A percentile compares a stretch with the other conserved stretches of the same genome.
Conservation (phyloP, 2,797 vertebrate species). For the Gallirallus australis region DNA sequence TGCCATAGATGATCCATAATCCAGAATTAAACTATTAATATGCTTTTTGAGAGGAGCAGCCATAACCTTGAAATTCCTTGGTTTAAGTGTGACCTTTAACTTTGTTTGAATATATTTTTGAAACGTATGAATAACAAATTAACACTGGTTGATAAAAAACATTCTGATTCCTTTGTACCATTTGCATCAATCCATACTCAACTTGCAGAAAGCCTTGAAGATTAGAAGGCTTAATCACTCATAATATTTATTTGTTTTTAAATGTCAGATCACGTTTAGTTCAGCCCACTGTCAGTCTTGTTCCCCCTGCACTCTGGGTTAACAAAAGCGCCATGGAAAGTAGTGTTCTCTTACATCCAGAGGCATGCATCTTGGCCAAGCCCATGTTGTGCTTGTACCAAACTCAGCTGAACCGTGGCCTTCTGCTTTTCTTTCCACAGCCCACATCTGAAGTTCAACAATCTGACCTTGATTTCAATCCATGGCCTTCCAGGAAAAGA, state of each 20-base stretch:
- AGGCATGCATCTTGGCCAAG: neutral
- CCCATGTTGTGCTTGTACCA: neutral
- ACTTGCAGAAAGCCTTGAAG: slow-evolving; percentile 74
- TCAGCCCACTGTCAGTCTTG: slow-evolving; percentile 57
- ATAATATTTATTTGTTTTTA: slow-evolving; percentile 78
- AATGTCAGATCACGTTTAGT: slow-evolving; percentile 75
- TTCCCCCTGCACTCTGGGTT: fast-evolving
- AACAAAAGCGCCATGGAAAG: neutral
- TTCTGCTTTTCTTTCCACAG: slow-evolving; percentile 74
- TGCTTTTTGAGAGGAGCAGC: slow-evolving; percentile 60
- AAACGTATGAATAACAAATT: slow-evolving; percentile 74
- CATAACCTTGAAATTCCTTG: slow-evolving; percentile 66
- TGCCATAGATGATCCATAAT: slow-evolving; percentile 64
- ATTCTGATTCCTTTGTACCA: slow-evolving; percentile 71
- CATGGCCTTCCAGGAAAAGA: slow-evolving; percentile 84
- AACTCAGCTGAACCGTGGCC: neutral
- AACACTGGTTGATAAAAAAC: slow-evolving; percentile 68
- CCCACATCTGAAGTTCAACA: slow-evolving; percentile 91
- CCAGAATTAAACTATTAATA: slow-evolving; percentile 71
- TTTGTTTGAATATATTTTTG: slow-evolving; percentile 77
- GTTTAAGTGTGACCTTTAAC: slow-evolving; percentile 78
- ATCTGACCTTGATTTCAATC: slow-evolving; percentile 89
- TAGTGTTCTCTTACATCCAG: neutral
- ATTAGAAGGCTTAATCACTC: slow-evolving; percentile 75
- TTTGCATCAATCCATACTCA: slow-evolving; percentile 72